Percentiles rank a stretch among this genome's conserved stretches.
Evolutionary conservation across 2,797 vertebrate genomes (phyloP).

Genomic region (Clarias pachynema): DNA sequence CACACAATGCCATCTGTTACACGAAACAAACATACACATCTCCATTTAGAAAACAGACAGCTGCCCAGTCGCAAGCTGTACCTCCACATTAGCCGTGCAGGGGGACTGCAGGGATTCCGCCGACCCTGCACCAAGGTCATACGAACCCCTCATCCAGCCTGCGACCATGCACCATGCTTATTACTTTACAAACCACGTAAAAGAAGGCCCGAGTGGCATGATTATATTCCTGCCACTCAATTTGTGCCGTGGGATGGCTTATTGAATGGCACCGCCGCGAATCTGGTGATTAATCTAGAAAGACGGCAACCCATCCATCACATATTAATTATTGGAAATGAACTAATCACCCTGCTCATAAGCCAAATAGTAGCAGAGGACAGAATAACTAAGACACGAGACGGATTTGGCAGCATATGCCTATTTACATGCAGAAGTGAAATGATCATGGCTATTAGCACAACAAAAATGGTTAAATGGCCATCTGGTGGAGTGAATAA

Average conservation of each 20-base stretch:
- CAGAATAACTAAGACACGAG: slow-evolving; percentile 53
- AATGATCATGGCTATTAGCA: slow-evolving; percentile 59
- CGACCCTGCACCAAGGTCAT: slow-evolving; percentile 53
- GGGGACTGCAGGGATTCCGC: slow-evolving; percentile 19
- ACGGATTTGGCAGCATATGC: slow-evolving; percentile 56
- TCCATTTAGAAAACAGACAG: slow-evolving; percentile 96
- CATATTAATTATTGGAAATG: slow-evolving; percentile 59
- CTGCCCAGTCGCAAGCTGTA: slow-evolving; percentile 65
- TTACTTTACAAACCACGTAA: slow-evolving; percentile 47
- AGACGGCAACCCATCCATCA: slow-evolving; percentile 56
- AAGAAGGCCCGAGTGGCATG: slow-evolving; percentile 41
- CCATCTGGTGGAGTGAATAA: slow-evolving; percentile 61
- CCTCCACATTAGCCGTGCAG: slow-evolving; percentile 39
- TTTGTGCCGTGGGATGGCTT: slow-evolving; percentile 35
- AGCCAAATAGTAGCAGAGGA: slow-evolving; percentile 48
- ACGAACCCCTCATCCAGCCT: slow-evolving; percentile 27
- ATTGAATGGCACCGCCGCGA: slow-evolving; percentile 47
- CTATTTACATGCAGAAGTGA: slow-evolving; percentile 57
- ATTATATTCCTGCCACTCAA: slow-evolving; percentile 48
- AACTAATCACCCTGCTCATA: slow-evolving; percentile 58
- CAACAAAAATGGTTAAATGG: slow-evolving; percentile 56
- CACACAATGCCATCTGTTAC: slow-evolving; percentile 98
- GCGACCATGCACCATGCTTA: slow-evolving; percentile 30
- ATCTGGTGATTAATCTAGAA: slow-evolving; percentile 55
- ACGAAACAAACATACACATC: slow-evolving; percentile 93